Base-by-base conservation (phyloP, 2,113 vertebrate genomes). In the Callipepla squamata region DNA sequence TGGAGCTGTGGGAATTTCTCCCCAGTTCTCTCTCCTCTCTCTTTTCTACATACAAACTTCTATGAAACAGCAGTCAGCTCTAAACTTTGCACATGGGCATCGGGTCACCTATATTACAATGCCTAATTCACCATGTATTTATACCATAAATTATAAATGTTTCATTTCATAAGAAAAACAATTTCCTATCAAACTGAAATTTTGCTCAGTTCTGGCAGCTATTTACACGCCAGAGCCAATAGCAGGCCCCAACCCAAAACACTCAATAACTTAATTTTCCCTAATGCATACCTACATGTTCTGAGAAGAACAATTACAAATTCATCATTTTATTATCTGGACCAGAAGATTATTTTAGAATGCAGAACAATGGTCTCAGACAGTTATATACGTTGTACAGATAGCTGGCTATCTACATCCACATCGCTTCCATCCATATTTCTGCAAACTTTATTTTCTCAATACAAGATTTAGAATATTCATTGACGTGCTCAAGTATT, bases 1-100 rank as follows among this genome's bases (percentile, higher is more conserved):
- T 85, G 28, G 90, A 95, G 92, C 91, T 92, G 84, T 90, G 88
- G 91, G 92, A 96, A 96, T 92, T 93, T 42, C 74, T 80, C 81
- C 32, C 57, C 67, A 13, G 59, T 76, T 89, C 65, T 62, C 73
- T 42, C 58, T 50, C 75, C 40, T 44, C 73, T 65, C 45, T 44
- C 20, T 65, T 50, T 80, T 92, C 85, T 3, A 82, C 91, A 66
- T 14, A 67, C 57, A 34, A 74, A 92, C 48, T 90, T 85, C 40
- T 58, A 80, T 85, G 92, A 95, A 80, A 22, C 65, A 89, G 53
- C 34, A 90, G 87, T 93, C 74, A 93, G 32, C 55, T 88, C 80
- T 57, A 51, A 89, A 88, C 89, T 92, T 74, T 81, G 68, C 50
- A 32, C 47, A 83, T 51, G 86, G 84, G 66, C 67, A 87, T 19